Evolutionary conservation across 2,797 vertebrate species (phyloP).

Genomic region (Coregonus ussuriensis): DNA sequence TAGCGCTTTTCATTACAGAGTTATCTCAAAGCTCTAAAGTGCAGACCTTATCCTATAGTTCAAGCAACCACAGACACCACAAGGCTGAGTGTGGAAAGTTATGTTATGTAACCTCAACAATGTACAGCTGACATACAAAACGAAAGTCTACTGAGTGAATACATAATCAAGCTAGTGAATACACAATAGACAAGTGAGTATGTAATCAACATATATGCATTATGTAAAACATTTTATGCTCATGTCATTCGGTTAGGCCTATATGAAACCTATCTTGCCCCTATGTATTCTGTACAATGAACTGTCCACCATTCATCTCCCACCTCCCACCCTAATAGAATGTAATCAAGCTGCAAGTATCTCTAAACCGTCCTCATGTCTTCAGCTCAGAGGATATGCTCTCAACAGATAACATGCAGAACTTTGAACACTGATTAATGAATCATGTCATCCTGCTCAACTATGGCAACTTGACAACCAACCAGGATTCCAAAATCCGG

Average conservation of each 20-base stretch:
- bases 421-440: not conserved
- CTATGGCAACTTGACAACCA: not conserved
- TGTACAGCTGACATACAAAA: constrained; percentile 7
- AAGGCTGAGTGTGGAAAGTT: not conserved
- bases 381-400: not conserved
- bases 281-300: not conserved
- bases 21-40: too few species aligned
- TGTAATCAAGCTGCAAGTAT: constrained; percentile 3
- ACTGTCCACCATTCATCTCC: not conserved
- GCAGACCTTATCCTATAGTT: not conserved
- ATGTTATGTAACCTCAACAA: not conserved
- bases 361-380: not conserved
- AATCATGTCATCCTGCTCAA: not conserved
- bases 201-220: not conserved
- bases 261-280: not conserved
- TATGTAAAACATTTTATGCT: not conserved
- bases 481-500: not conserved
- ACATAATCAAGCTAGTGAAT: not conserved
- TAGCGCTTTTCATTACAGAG: too few species aligned
- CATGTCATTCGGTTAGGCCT: not conserved
- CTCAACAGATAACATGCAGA: not conserved
- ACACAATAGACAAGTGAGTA: not conserved
- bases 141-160: not conserved
- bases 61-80: not conserved
- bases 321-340: not conserved